These are phyloP conservation scores for Drepanosiphum platanoidis DNA, from an alignment of 2,888 invertebrate species.

Conservation along the genomic window DNA sequence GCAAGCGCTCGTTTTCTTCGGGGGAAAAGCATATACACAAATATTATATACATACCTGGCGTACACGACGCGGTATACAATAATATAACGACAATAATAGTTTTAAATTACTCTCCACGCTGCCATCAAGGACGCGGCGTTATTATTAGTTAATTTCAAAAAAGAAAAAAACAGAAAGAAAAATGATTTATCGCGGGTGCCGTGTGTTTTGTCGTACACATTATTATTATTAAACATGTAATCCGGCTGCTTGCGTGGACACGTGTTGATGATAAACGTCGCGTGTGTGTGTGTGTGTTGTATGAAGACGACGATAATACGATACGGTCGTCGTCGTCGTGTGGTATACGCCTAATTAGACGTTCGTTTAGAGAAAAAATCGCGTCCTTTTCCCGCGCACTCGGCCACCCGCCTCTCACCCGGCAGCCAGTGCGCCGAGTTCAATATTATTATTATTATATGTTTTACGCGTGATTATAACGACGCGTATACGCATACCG, in stretches of 20 bases:
- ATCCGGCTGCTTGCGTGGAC: neutral
- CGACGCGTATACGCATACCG: neutral
- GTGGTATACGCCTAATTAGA: conserved; percentile 53
- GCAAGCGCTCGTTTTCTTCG: conserved; percentile 36
- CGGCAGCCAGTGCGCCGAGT: neutral
- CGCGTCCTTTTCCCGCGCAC: conserved; percentile 8
- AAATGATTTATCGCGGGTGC: conserved; percentile 58
- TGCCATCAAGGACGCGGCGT: conserved; percentile 55
- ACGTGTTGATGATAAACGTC: conserved; percentile 61
- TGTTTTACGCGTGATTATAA: neutral
- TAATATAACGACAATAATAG: conserved; percentile 40
- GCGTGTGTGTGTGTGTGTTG: neutral
- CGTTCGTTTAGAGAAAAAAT: conserved; percentile 54
- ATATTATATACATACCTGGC: neutral
- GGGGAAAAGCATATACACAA: too few relatives aligned
- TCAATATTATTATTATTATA: neutral
- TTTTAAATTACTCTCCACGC: conserved; percentile 58
- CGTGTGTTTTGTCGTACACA: neutral
- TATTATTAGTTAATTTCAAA: conserved; percentile 54
- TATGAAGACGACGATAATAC: neutral
- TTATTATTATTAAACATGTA: neutral
- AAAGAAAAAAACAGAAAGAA: conserved; percentile 16
- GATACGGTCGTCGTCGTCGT: conserved; percentile 8
- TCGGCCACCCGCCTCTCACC: neutral
- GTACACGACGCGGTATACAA: neutral